Conservation (phyloP, 1,140 invertebrate species). For the Drosophila parvula region DNA sequence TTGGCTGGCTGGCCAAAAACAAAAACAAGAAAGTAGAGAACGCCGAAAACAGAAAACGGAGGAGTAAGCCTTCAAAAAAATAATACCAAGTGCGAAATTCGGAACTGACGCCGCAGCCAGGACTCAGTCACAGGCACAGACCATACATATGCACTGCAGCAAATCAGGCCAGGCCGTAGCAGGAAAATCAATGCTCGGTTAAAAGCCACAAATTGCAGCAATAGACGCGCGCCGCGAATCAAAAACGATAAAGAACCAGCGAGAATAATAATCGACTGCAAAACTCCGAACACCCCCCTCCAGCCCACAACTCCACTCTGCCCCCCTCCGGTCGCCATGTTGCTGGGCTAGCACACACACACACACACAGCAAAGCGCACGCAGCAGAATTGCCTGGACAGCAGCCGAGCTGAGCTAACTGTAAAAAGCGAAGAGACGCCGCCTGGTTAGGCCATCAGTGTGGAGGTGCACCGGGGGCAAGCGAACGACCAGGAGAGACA, state of each 20-base stretch:
- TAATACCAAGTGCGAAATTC: conserved; percentile 48
- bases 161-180: conserved; percentile 59
- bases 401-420: conserved; percentile 27
- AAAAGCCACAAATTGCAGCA: conserved; percentile 68
- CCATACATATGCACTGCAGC: conserved; percentile 29
- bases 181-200: conserved; percentile 73
- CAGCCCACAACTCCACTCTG: conserved; percentile 2
- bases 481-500: conserved; percentile 1
- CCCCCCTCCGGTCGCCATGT: conserved; percentile 57
- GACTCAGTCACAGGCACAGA: conserved; percentile 5
- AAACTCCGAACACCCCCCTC: conserved; percentile 38
- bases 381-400: conserved; percentile 28
- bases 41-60: background rate
- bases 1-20: conserved; percentile 57
- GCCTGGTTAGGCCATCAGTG: conserved; percentile 78
- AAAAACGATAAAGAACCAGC: conserved; percentile 38
- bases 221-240: conserved; percentile 44
- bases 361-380: conserved; percentile 29
- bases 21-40: conserved; percentile 36
- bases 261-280: conserved; percentile 42
- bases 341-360: conserved; percentile 69
- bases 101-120: conserved; percentile 38
- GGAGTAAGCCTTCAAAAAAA: conserved; percentile 15
- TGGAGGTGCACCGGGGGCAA: conserved; percentile 74
- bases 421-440: conserved; percentile 48